Percentiles rank a stretch among this genome's conserved stretches.
phyloP scores from a whole-genome alignment of 2,888 invertebrate genomes.

The Melanostoma mellinum region DNA sequence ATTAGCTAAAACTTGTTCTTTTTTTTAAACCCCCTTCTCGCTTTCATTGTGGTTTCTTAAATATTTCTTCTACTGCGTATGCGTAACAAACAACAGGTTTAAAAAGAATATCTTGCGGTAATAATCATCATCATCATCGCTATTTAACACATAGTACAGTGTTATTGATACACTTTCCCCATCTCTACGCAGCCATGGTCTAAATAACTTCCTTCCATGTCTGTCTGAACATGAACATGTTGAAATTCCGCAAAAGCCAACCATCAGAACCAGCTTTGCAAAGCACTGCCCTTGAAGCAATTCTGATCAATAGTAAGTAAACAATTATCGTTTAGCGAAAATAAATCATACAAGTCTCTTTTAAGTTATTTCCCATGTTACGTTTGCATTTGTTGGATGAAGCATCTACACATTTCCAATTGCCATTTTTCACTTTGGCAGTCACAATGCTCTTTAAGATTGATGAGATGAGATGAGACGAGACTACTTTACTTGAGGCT shows the following conservation, averaged over 20 bases:
- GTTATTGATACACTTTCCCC: slow-evolving; percentile 68
- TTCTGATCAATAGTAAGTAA: slow-evolving; percentile 17
- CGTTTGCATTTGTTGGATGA: slow-evolving; percentile 43
- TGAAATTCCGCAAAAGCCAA: background rate
- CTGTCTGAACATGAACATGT: background rate
- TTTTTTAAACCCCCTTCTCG: too few relatives aligned
- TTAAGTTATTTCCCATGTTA: slow-evolving; percentile 58
- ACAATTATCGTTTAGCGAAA: slow-evolving; percentile 60
- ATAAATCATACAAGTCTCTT: slow-evolving; percentile 55
- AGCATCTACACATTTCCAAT: slow-evolving; percentile 47
- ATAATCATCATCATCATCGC: slow-evolving; percentile 12
- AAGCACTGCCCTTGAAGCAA: slow-evolving; percentile 7
- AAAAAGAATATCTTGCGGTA: background rate
- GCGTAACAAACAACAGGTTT: slow-evolving; percentile 5
- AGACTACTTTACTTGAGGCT: slow-evolving; percentile 17
- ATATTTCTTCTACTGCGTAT: background rate
- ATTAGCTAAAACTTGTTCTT: too few relatives aligned
- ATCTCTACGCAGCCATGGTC: slow-evolving; percentile 5
- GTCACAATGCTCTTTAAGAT: slow-evolving; percentile 17
- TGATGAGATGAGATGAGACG: slow-evolving; percentile 25
- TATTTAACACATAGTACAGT: slow-evolving; percentile 50
- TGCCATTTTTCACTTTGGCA: slow-evolving; percentile 47
- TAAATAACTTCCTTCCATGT: slow-evolving; percentile 54
- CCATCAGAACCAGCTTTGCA: background rate
- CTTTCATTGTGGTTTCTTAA: background rate